A percentile compares a stretch with the other conserved stretches of the same genome.
Conservation (phyloP, 30 jellyfish, hydroid and myxozoan genomes). For the Pseudorhiza aurosa region DNA sequence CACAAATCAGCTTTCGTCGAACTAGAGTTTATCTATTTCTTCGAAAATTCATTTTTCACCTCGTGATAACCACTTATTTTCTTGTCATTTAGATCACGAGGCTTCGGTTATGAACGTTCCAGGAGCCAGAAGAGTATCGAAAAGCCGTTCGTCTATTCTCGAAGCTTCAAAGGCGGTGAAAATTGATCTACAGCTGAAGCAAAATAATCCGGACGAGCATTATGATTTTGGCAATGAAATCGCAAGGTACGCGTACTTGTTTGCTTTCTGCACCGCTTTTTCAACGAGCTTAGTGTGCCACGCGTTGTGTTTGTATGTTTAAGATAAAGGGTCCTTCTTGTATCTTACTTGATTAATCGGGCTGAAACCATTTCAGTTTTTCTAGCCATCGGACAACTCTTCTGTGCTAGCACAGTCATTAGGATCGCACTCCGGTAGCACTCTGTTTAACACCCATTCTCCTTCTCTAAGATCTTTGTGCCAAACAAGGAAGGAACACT, state of each 20-base stretch:
- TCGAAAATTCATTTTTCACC: background rate
- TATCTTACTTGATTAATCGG: too few relatives aligned
- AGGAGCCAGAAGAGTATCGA: constrained; percentile 97
- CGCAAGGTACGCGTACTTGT: constrained; percentile 96
- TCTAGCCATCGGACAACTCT: too few relatives aligned
- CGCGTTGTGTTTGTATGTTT: too few relatives aligned
- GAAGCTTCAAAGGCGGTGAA: constrained; percentile 59
- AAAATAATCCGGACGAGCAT: constrained; percentile 82
- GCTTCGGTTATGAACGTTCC: constrained; percentile 85
- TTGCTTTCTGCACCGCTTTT: background rate
- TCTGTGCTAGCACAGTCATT: too few relatives aligned
- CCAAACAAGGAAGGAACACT: too few relatives aligned
- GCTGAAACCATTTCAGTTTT: too few relatives aligned
- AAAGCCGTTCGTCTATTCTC: constrained; percentile 66
- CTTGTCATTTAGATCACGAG: constrained; percentile 34
- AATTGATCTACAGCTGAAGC: constrained; percentile 74
- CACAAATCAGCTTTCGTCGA: too few relatives aligned
- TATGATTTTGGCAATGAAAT: constrained; percentile 85
- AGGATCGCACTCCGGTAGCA: too few relatives aligned
- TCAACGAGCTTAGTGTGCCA: background rate
- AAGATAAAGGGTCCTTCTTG: too few relatives aligned
- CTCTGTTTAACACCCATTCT: too few relatives aligned
- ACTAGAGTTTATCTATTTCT: background rate
- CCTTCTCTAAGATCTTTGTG: too few relatives aligned
- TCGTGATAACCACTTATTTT: background rate